These are phyloP conservation scores for Oncorhynchus gorbuscha DNA, from an alignment of 2,113 vertebrate species.

Conservation along the genomic window DNA sequence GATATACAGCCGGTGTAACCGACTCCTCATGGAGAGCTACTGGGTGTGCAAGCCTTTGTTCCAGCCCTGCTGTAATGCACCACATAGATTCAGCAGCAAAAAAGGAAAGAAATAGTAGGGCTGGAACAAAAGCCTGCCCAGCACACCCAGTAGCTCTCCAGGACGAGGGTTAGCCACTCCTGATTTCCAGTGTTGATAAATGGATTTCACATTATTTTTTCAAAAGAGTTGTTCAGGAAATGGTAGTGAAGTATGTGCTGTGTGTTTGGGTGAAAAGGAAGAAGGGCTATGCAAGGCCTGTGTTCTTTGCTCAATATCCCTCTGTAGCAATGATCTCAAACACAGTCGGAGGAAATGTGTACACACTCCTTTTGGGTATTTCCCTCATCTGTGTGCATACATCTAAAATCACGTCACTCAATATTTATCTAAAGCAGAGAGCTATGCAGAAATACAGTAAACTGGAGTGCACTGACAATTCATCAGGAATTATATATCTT, in stretches of 20 bases:
- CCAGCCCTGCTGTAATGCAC: too few species aligned
- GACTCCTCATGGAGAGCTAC: too few species aligned
- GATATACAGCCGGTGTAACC: neutral
- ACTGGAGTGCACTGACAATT: neutral
- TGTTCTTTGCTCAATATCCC: slow-evolving; percentile 27
- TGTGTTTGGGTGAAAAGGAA: neutral
- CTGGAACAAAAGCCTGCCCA: too few species aligned
- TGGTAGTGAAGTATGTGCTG: neutral
- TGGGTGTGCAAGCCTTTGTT: too few species aligned
- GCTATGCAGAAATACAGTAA: neutral
- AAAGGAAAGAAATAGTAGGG: too few species aligned
- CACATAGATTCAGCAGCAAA: too few species aligned
- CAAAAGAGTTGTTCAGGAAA: neutral
- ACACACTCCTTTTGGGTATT: slow-evolving; percentile 3
- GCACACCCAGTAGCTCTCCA: too few species aligned
- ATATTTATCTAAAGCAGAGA: neutral
- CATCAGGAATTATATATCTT: neutral
- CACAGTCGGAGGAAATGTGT: slow-evolving; percentile 11
- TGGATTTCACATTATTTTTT: neutral
- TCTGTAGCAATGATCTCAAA: slow-evolving; percentile 33
- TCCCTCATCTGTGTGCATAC: neutral
- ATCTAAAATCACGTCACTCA: neutral
- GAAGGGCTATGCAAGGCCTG: neutral
- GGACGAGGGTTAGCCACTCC: too few species aligned
- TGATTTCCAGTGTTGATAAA: slow-evolving; percentile 33